Conservation (phyloP, 2,888 invertebrate species). For the Ypsolopha sequella region DNA sequence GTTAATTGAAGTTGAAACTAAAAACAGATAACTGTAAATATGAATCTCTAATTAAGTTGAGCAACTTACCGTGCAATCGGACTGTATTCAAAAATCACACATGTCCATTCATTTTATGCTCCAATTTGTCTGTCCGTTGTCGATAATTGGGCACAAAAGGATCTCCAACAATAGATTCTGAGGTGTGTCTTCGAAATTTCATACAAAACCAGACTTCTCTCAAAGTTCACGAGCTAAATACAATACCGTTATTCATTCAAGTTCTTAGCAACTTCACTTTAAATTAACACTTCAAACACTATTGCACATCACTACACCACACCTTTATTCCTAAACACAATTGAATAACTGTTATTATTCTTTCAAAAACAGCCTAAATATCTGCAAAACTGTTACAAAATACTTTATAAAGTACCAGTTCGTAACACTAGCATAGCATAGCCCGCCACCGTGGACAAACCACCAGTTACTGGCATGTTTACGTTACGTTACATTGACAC, state of each 20-base stretch:
- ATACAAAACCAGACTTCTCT: conserved; percentile 18
- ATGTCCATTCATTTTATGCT: background rate
- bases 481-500: conserved; percentile 44
- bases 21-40: too few relatives aligned
- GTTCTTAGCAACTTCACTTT: conserved; percentile 27
- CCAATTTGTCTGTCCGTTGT: too few relatives aligned
- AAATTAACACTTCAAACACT: background rate
- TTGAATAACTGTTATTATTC: too few relatives aligned
- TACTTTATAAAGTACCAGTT: conserved; percentile 2
- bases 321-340: background rate
- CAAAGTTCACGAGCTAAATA: conserved; percentile 34
- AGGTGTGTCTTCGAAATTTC: conserved; percentile 20
- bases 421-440: too few relatives aligned
- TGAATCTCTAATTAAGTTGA: too few relatives aligned
- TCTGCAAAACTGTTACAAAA: conserved; percentile 6
- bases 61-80: too few relatives aligned
- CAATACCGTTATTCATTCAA: conserved; percentile 46
- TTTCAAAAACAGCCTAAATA: too few relatives aligned
- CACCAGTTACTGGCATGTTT: conserved; percentile 47
- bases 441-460: conserved; percentile 38
- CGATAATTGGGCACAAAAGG: background rate
- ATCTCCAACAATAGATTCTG: conserved; percentile 14
- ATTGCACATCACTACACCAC: conserved; percentile 10
- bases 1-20: too few relatives aligned
- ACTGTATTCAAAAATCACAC: background rate